phyloP scores from a whole-genome alignment of 2,113 vertebrate species.

The Calidris pugnax region DNA sequence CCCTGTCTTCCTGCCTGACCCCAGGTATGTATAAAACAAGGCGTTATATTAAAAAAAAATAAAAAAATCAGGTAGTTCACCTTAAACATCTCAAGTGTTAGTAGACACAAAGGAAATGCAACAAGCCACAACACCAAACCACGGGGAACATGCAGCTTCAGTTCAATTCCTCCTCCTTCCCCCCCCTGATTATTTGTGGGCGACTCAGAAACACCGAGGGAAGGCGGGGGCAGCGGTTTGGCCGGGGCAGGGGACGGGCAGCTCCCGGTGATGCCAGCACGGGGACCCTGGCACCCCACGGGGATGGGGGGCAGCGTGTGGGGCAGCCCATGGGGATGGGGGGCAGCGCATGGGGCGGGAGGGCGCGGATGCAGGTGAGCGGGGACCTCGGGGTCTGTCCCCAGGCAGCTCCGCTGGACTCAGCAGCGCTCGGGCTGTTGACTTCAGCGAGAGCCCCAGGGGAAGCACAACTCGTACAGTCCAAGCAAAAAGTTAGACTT shows the following conservation, averaged over 20 bases:
- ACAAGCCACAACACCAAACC: conserved; percentile 72
- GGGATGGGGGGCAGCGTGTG: not conserved
- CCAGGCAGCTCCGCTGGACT: conserved; percentile 22
- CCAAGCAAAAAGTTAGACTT: conserved; percentile 67
- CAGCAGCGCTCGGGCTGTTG: not conserved
- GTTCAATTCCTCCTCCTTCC: conserved; percentile 58
- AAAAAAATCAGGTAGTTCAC: conserved; percentile 11
- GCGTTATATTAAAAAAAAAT: not conserved
- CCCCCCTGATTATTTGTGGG: conserved; percentile 48
- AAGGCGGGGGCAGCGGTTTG: conserved; percentile 47
- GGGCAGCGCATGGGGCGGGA: not conserved
- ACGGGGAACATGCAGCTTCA: conserved; percentile 74
- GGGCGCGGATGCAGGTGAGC: conserved; percentile 34
- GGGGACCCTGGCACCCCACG: not conserved
- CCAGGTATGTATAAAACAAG: not conserved
- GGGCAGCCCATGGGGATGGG: not conserved
- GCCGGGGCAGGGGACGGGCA: conserved; percentile 39
- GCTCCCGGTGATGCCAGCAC: not conserved
- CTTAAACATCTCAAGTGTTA: conserved; percentile 71
- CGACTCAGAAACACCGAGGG: conserved; percentile 37
- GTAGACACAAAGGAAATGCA: conserved; percentile 73
- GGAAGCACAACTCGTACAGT: not conserved
- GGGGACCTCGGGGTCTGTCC: not conserved
- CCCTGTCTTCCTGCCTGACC: not conserved
- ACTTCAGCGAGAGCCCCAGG: not conserved